Evolutionary conservation across 1,140 invertebrate genomes (phyloP).

Genomic region (Drosophila jambulina): DNA sequence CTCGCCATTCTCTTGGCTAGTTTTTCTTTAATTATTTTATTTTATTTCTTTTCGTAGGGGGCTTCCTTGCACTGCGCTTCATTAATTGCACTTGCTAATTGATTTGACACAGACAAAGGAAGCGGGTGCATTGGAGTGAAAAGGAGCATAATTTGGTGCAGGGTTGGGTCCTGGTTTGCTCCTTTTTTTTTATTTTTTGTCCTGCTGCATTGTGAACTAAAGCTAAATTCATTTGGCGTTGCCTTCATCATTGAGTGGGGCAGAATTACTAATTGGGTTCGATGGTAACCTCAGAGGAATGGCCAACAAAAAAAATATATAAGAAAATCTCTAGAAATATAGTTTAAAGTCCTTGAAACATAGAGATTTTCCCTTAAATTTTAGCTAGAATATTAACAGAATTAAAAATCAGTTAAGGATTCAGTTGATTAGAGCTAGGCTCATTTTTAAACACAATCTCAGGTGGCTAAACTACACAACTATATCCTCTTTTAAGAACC

Average conservation of each 20-base stretch:
- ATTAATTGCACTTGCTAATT: conserved; percentile 76
- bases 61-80: conserved; percentile 47
- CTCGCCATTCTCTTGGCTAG: not conserved
- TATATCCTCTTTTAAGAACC: not conserved
- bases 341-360: not conserved
- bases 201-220: conserved; percentile 5
- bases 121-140: conserved; percentile 7
- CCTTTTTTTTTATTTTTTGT: not conserved
- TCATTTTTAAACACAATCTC: not conserved
- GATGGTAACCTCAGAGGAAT: not conserved
- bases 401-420: too few relatives aligned
- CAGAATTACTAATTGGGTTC: conserved; percentile 10
- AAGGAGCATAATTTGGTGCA: conserved; percentile 14
- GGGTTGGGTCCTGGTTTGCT: not conserved
- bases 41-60: not conserved
- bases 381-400: too few relatives aligned
- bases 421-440: not conserved
- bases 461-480: not conserved
- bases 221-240: conserved; percentile 13
- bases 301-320: not conserved
- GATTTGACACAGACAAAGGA: conserved; percentile 55
- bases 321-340: not conserved
- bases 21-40: not conserved
- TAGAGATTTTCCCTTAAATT: not conserved
- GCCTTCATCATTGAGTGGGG: conserved; percentile 2